phyloP scores from a whole-genome alignment of 2,113 vertebrate species.

The Sorex araneus region DNA sequence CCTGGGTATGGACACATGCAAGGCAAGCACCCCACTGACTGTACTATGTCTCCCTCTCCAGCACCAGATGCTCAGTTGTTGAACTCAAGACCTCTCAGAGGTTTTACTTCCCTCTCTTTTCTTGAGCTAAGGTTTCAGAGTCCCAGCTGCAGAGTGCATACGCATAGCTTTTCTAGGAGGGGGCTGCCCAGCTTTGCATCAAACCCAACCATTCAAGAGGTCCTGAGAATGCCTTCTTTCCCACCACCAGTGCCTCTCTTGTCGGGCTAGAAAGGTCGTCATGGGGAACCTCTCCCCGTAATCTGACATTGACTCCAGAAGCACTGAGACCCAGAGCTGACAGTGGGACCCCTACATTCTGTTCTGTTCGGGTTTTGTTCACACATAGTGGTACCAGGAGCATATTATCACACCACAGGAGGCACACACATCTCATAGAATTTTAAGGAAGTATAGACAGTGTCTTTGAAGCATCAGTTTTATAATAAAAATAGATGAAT shows the following conservation, averaged over 20 bases:
- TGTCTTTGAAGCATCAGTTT: not conserved
- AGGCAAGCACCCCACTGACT: too few relatives aligned
- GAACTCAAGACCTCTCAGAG: not conserved
- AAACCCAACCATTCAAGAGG: not conserved
- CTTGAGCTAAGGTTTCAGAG: not conserved
- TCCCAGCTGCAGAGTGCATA: not conserved
- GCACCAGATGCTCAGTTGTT: not conserved
- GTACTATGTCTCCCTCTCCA: too few relatives aligned
- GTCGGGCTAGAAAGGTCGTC: not conserved
- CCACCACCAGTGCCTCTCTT: not conserved
- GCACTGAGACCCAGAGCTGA: not conserved
- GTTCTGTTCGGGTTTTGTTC: not conserved
- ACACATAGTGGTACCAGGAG: fast-evolving
- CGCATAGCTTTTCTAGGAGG: not conserved
- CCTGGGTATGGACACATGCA: too few relatives aligned
- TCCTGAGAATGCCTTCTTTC: fast-evolving
- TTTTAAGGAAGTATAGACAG: not conserved
- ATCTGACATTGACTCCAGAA: not conserved
- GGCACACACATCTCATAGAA: not conserved
- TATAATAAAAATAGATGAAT: not conserved
- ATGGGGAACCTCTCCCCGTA: too few relatives aligned
- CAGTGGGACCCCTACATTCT: not conserved
- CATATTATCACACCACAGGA: not conserved
- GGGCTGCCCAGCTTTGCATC: not conserved
- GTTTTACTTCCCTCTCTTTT: not conserved